phyloP scores from a whole-genome alignment of 1,140 invertebrate genomes.

The Nephila pilipes region DNA sequence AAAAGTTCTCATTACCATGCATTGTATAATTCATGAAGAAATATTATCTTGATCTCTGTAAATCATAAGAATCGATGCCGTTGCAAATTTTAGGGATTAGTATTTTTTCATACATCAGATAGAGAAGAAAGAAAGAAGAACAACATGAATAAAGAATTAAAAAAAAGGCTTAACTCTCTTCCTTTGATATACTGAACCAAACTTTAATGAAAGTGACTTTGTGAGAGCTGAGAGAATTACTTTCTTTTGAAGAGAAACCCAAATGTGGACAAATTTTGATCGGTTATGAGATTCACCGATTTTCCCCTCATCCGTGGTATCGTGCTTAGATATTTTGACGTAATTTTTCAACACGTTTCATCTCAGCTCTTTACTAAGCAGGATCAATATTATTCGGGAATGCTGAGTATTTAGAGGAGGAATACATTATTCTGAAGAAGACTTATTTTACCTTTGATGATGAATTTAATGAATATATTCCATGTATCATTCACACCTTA shows the following conservation, averaged over 20 bases:
- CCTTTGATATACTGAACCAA: conserved; percentile 23
- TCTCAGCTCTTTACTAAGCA: conserved; percentile 33
- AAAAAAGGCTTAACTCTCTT: not conserved
- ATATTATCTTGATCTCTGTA: not conserved
- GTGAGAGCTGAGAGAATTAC: conserved; percentile 19
- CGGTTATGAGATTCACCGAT: conserved; percentile 20
- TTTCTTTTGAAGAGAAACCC: conserved; percentile 43
- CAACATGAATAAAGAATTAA: not conserved
- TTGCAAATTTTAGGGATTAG: conserved; percentile 51
- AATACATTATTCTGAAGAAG: conserved; percentile 24
- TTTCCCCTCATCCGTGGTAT: not conserved
- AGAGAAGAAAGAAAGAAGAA: not conserved
- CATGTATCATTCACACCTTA: not conserved
- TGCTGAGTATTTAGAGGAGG: not conserved
- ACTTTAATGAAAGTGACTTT: conserved; percentile 48
- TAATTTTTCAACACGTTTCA: conserved; percentile 18
- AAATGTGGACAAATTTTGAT: conserved; percentile 36
- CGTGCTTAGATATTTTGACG: not conserved
- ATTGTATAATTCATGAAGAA: conserved; percentile 71
- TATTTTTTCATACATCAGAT: conserved; percentile 12
- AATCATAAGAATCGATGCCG: conserved; percentile 3
- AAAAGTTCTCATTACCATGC: conserved; percentile 53
- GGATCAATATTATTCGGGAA: not conserved
- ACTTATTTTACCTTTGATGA: not conserved
- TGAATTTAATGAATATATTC: conserved; percentile 26